These are phyloP conservation scores for Dryas iulia DNA, from an alignment of 1,140 invertebrate genomes.

Conservation along the genomic window DNA sequence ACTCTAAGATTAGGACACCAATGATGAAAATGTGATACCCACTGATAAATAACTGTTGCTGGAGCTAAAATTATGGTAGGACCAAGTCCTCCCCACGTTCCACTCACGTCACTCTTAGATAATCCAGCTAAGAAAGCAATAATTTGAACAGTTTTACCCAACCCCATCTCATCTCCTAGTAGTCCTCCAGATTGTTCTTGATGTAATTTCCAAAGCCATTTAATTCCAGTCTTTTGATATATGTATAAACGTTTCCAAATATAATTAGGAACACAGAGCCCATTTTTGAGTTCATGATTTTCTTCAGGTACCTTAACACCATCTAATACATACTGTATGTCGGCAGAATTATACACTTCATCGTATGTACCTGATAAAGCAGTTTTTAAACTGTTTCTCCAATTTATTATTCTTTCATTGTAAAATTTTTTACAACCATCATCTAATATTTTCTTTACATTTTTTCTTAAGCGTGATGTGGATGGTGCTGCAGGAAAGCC, in stretches of 20 bases:
- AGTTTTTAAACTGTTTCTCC: slow-evolving; percentile 77
- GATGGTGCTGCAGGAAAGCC: slow-evolving; percentile 40
- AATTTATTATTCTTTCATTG: slow-evolving; percentile 82
- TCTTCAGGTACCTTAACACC: slow-evolving; percentile 74
- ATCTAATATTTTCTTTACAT: slow-evolving; percentile 82
- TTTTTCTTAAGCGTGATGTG: slow-evolving; percentile 47
- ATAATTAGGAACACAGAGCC: slow-evolving; percentile 86
- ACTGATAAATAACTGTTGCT: slow-evolving; percentile 97
- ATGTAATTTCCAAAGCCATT: slow-evolving; percentile 96
- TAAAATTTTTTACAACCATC: slow-evolving; percentile 86
- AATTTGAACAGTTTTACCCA: slow-evolving; percentile 93
- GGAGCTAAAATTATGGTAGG: slow-evolving; percentile 94
- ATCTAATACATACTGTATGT: slow-evolving; percentile 64
- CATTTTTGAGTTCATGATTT: slow-evolving; percentile 86
- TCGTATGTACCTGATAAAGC: slow-evolving; percentile 41
- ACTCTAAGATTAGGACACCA: slow-evolving; percentile 95
- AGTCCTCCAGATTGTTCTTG: slow-evolving; percentile 84
- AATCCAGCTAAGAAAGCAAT: slow-evolving; percentile 84
- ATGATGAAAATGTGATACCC: slow-evolving; percentile 96
- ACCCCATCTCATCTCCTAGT: slow-evolving; percentile 92
- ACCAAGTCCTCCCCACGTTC: slow-evolving; percentile 85
- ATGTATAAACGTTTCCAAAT: slow-evolving; percentile 93
- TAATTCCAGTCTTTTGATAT: slow-evolving; percentile 90
- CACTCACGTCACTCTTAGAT: slow-evolving; percentile 50
- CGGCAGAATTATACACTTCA: slow-evolving; percentile 56